Percentiles rank a stretch among this genome's conserved stretches.
Conservation (phyloP, 2,888 invertebrate species). For the Plagodis pulveraria region DNA sequence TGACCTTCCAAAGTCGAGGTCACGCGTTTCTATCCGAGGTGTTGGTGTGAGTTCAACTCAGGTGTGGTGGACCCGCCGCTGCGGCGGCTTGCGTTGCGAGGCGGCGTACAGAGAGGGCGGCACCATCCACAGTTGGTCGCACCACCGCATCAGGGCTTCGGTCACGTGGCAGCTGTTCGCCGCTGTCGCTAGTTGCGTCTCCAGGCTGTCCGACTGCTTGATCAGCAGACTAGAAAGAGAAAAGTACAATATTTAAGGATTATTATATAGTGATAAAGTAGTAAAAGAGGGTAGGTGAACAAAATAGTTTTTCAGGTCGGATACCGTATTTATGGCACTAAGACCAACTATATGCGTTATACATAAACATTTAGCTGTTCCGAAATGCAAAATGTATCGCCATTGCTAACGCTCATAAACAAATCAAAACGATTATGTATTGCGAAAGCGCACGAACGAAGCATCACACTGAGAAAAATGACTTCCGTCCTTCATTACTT, state of each 20-base stretch:
- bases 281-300: background rate
- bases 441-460: too few species aligned
- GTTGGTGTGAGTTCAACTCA: conserved; percentile 41
- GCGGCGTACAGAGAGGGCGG: conserved; percentile 87
- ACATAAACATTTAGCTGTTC: too few species aligned
- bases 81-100: conserved; percentile 80
- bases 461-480: too few species aligned
- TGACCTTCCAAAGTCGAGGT: conserved; percentile 34
- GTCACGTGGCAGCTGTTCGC: conserved; percentile 95
- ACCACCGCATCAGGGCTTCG: conserved; percentile 91
- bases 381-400: too few species aligned
- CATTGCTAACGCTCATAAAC: too few species aligned
- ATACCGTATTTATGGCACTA: too few species aligned
- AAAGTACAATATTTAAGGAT: background rate
- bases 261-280: background rate
- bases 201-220: conserved; percentile 86
- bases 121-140: conserved; percentile 92
- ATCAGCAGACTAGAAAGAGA: conserved; percentile 81
- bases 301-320: too few species aligned
- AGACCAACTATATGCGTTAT: too few species aligned
- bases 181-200: conserved; percentile 92
- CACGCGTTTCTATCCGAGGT: conserved; percentile 15
- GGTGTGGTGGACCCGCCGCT: conserved; percentile 65
- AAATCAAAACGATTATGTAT: too few species aligned
- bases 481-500: too few species aligned